Evolutionary conservation across 2,797 vertebrate species (phyloP).

Genomic region (Discoglossus pictus): DNA sequence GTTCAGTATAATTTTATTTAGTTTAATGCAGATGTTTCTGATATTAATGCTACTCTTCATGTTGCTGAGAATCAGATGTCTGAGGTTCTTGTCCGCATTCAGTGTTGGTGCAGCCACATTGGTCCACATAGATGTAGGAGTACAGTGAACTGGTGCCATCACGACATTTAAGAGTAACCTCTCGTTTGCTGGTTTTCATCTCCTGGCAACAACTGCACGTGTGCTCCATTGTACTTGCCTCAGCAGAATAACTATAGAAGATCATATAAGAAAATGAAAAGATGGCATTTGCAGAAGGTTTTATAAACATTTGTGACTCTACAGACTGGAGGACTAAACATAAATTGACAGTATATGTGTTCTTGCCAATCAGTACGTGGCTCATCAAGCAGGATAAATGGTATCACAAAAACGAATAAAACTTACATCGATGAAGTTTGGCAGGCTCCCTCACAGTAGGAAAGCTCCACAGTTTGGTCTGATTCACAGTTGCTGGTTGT

Average conservation of each 20-base stretch:
- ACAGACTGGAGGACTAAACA: no score
- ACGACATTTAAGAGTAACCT: conserved; percentile 59
- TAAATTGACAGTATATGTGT: no score
- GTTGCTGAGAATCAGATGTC: no score
- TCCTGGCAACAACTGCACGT: conserved; percentile 70
- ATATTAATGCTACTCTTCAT: no score
- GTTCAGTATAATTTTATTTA: no score
- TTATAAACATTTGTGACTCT: no score
- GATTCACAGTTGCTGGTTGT: conserved; percentile 9
- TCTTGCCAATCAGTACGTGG: no score
- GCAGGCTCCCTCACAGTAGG: conserved; percentile 37
- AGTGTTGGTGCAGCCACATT: conserved; percentile 60
- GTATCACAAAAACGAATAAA: no score
- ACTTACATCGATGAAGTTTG: conserved; percentile 44
- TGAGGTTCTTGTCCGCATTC: conserved; percentile 22
- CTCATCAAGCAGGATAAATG: no score
- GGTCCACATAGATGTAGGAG: conserved; percentile 62
- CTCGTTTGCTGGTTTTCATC: conserved; percentile 55
- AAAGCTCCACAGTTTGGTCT: conserved; percentile 26
- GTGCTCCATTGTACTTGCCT: conserved; percentile 50
- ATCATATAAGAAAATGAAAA: neutral
- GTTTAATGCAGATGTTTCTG: no score
- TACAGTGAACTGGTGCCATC: conserved; percentile 56
- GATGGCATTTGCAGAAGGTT: no score
- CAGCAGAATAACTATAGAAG: conserved; percentile 65